These are phyloP conservation scores for Adelognathus sp. DNA, from an alignment of 2,888 invertebrate species.

Conservation along the genomic window DNA sequence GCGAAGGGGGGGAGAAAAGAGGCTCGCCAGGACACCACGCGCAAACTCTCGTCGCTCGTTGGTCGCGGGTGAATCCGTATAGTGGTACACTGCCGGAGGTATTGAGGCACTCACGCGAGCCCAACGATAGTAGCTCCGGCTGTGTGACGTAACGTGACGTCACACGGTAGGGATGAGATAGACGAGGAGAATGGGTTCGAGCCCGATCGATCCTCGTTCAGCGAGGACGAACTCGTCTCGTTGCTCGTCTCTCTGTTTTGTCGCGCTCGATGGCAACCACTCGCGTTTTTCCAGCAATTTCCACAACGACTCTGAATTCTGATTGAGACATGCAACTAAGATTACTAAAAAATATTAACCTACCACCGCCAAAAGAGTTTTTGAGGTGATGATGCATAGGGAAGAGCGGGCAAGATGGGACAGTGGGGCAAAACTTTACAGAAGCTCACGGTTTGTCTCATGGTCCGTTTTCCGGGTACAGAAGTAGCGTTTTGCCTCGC, in stretches of 20 bases:
- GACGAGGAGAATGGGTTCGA: conserved; percentile 51
- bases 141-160: conserved; percentile 67
- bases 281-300: not conserved
- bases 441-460: no score
- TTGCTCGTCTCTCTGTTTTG: not conserved
- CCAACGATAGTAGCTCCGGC: conserved; percentile 3
- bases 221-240: conserved; percentile 36
- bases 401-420: no score
- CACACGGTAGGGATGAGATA: conserved; percentile 43
- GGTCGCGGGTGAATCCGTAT: not conserved
- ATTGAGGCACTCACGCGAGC: conserved; percentile 22
- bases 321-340: no score
- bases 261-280: conserved; percentile 9
- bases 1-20: not conserved
- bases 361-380: no score
- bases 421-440: no score
- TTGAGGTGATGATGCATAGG: no score
- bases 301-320: not conserved
- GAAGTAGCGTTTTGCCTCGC: no score
- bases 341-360: no score
- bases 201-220: conserved; percentile 61
- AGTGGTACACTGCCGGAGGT: not conserved
- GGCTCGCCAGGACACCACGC: not conserved
- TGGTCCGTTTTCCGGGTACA: no score
- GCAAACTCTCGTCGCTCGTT: conserved; percentile 4